These are phyloP conservation scores for Macrosoma leucophasiata DNA, from an alignment of 2,888 invertebrate genomes.

Conservation along the genomic window DNA sequence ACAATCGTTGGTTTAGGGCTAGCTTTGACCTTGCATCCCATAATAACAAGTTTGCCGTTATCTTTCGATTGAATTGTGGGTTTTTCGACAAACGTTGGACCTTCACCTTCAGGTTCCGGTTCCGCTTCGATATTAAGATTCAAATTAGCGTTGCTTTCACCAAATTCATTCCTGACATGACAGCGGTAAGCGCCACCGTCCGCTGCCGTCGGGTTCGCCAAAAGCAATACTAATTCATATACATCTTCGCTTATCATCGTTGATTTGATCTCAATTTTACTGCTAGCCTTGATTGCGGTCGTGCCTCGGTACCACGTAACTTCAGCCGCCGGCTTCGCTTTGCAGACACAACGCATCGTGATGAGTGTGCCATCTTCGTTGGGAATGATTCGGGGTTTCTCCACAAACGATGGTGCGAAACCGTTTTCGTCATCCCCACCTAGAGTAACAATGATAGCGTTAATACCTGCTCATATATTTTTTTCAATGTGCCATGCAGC, in stretches of 20 bases:
- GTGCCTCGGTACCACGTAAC: slow-evolving; percentile 97
- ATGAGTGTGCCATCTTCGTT: slow-evolving; percentile 98
- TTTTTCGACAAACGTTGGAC: slow-evolving; percentile 95
- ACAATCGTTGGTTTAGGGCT: slow-evolving; percentile 68
- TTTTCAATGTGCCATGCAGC: slow-evolving; percentile 53
- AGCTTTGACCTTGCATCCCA: slow-evolving; percentile 72
- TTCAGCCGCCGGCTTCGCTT: slow-evolving; percentile 95
- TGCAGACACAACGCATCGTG: slow-evolving; percentile 97
- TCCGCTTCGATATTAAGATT: slow-evolving; percentile 98
- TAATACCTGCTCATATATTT: neutral
- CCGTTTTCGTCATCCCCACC: slow-evolving; percentile 95
- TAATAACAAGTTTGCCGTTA: slow-evolving; percentile 67
- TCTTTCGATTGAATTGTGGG: slow-evolving; percentile 88
- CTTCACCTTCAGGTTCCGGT: slow-evolving; percentile 94
- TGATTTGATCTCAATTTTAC: slow-evolving; percentile 88
- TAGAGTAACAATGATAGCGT: slow-evolving; percentile 48
- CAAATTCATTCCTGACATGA: slow-evolving; percentile 95
- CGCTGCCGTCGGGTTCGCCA: slow-evolving; percentile 70
- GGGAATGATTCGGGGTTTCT: slow-evolving; percentile 99
- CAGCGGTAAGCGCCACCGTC: slow-evolving; percentile 83
- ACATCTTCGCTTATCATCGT: slow-evolving; percentile 87
- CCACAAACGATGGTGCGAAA: slow-evolving; percentile 97
- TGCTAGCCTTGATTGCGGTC: slow-evolving; percentile 87
- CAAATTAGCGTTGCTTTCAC: slow-evolving; percentile 97
- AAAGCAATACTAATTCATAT: slow-evolving; percentile 86